Evolutionary conservation across 2,797 vertebrate genomes (phyloP).

Genomic region (Petrocephalus sullivani): DNA sequence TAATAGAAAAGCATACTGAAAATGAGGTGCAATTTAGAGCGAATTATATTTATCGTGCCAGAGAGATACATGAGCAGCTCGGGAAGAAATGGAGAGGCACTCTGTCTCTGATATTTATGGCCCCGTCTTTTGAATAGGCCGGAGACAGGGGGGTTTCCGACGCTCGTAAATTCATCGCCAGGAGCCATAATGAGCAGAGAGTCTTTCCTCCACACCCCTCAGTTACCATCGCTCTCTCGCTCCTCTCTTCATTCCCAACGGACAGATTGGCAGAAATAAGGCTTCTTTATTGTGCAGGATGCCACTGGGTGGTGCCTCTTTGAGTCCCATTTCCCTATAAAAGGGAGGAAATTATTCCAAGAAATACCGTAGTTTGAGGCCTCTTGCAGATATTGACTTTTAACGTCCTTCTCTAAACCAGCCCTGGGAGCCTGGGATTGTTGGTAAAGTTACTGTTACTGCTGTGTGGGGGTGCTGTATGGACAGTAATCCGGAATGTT

Average conservation of each 20-base stretch:
- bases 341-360: conserved; percentile 5
- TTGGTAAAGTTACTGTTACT: not conserved
- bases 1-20: conserved; percentile 41
- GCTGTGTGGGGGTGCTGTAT: not conserved
- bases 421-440: not conserved
- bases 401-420: not conserved
- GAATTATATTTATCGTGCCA: conserved; percentile 44
- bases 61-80: not conserved
- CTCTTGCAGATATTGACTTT: not conserved
- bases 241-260: conserved; percentile 15
- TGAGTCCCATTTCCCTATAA: conserved; percentile 18
- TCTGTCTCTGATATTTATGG: conserved; percentile 25
- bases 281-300: not conserved
- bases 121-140: conserved; percentile 19
- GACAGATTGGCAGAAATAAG: conserved; percentile 1
- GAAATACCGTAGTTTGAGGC: conserved; percentile 9
- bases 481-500: not conserved
- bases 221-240: not conserved
- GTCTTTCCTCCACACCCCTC: not conserved
- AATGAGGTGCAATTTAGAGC: conserved; percentile 44
- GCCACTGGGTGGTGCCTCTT: conserved; percentile 12
- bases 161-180: conserved; percentile 20
- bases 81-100: not conserved
- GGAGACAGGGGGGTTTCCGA: not conserved
- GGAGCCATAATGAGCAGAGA: conserved; percentile 18